Evolutionary conservation across 37 sponge, comb jelly and placozoan genomes (phyloP), one percentile per base, ranked within the genome.

Genomic region (Dysidea cf. avara): DNA sequence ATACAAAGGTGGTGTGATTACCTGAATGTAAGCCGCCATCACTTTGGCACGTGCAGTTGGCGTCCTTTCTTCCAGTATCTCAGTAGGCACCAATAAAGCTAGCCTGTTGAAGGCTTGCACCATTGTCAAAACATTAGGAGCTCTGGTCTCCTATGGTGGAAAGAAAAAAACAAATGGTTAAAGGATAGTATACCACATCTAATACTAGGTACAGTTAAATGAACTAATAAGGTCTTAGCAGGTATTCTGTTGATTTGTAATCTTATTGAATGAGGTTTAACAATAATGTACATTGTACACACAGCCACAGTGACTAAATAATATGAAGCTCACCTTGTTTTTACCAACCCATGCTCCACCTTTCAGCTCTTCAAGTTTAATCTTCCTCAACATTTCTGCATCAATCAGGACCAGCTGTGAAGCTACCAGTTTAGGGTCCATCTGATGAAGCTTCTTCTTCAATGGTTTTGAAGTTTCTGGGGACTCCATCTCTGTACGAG

Each of bases 81-180:
- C 91, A 5, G 78, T 82, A 56, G 80, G 52, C 16, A 81, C 74
- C 0, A 85, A 71, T 28, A 80, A 74, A 56, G 91, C 91, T 30
- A 85, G 56, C 5, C 30, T 67, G 59, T 90, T 90, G 83, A 90
- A 90, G 28, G 86, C 37, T 22, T 67, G 38, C 6, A 90, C 77
- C 86, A 90, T 85, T 9, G 58, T 55, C 69, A 85, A 59, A 26
- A 90, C 74, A 57, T 90, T 85, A n/a, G 91, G 91, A 16, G 83
- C 68, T 38, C 52, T 35, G 26, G 68, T 37, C 39, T 86, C 63
- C 80, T 86, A 61, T 25, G 37, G n/a, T n/a, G n/a, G n/a, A n/a
- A n/a, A n/a, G n/a, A n/a, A n/a, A n/a, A n/a, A n/a, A n/a, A n/a
- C n/a, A n/a, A n/a, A n/a, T n/a, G n/a, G n/a, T n/a, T n/a, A n/a